Percentiles rank a stretch among this genome's conserved stretches.
phyloP scores from a whole-genome alignment of 1,140 invertebrate species.

The Dolichoris vasculosae region DNA sequence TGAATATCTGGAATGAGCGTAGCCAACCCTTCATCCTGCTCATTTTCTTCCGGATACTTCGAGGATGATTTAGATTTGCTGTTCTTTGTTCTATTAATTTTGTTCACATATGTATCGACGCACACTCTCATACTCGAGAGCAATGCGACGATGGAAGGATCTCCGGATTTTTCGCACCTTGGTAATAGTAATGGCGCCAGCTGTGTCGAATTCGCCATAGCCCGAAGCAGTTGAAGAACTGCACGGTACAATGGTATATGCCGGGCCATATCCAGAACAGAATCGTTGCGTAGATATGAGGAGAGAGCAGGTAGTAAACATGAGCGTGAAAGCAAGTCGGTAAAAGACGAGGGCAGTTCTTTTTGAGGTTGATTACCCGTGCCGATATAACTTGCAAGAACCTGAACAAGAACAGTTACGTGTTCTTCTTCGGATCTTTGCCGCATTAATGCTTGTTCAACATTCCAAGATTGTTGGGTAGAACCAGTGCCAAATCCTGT shows the following conservation, averaged over 20 bases:
- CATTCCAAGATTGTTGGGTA: slow-evolving; percentile 96
- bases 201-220: slow-evolving; percentile 82
- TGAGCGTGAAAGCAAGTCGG: slow-evolving; percentile 85
- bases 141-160: slow-evolving; percentile 80
- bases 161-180: slow-evolving; percentile 65
- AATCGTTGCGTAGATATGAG: slow-evolving; percentile 95
- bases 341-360: slow-evolving; percentile 81
- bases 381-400: slow-evolving; percentile 91
- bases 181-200: slow-evolving; percentile 82
- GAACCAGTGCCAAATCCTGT: slow-evolving; percentile 97
- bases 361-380: slow-evolving; percentile 76
- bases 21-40: slow-evolving; percentile 91
- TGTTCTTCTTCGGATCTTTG: slow-evolving; percentile 95
- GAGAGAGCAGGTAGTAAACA: slow-evolving; percentile 91
- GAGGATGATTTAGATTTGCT: slow-evolving; percentile 61
- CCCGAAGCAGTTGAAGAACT: slow-evolving; percentile 86
- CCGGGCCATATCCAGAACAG: slow-evolving; percentile 95
- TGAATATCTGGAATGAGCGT: slow-evolving; percentile 91
- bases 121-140: slow-evolving; percentile 91
- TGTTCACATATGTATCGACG: slow-evolving; percentile 89
- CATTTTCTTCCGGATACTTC: slow-evolving; percentile 80
- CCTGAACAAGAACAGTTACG: slow-evolving; percentile 86
- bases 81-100: slow-evolving; percentile 69
- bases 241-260: slow-evolving; percentile 94
- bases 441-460: slow-evolving; percentile 91